These are phyloP conservation scores for Marcusenius ussheri DNA, from an alignment of 2,113 vertebrate species.

Conservation along the genomic window DNA sequence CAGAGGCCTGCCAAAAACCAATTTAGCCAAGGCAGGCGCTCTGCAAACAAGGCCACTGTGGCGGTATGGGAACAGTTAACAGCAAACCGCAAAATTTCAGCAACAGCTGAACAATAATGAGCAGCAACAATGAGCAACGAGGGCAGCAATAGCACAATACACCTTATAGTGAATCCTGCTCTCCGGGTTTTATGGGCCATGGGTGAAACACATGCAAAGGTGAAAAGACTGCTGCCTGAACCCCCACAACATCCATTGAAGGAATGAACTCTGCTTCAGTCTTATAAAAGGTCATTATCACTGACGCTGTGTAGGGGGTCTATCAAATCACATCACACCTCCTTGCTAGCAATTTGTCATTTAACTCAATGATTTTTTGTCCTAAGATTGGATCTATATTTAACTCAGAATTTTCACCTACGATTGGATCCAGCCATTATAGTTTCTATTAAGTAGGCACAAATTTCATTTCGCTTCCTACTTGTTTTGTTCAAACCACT, in stretches of 20 bases:
- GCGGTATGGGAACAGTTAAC: background rate
- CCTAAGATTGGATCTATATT: background rate
- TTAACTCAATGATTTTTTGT: background rate
- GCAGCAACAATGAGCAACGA: background rate
- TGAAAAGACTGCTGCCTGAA: background rate
- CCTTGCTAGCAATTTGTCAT: background rate
- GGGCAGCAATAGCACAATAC: background rate
- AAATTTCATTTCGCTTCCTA: background rate
- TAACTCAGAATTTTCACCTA: background rate
- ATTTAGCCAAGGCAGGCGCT: background rate
- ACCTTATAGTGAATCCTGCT: background rate
- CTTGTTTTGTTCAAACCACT: background rate
- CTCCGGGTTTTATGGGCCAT: background rate
- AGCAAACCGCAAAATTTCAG: background rate
- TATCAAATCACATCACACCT: background rate
- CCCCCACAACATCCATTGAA: background rate
- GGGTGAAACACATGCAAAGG: background rate
- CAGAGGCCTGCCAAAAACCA: background rate
- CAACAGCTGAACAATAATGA: background rate
- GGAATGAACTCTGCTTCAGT: background rate
- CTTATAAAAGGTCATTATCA: background rate
- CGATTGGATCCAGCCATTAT: background rate
- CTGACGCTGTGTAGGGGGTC: background rate
- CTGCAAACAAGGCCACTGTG: background rate
- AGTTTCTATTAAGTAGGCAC: background rate